Base-by-base conservation (phyloP, 1,140 invertebrate genomes). In the Andricus grossulariae region DNA sequence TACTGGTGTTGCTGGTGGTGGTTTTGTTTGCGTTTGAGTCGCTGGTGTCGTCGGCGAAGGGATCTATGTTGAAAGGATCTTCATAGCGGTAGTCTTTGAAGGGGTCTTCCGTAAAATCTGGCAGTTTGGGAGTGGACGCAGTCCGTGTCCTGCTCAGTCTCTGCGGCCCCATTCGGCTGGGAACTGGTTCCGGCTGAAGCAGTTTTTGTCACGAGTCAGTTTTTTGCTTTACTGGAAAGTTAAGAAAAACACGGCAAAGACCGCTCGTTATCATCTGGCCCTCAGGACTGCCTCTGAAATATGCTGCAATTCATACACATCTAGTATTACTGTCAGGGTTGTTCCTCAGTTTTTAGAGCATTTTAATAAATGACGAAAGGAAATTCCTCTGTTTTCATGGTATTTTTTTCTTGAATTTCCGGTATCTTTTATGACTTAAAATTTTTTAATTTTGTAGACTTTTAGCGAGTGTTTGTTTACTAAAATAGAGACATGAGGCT, bases 31-130 rank as follows among this genome's bases (percentile, higher is more conserved):
- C 82, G 50, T 88, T 89, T 3, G 50, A 15, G 2, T 87, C 83
- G n/a, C 86, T 81, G 4, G 54, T 49, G 0, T 90, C 88, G 5
- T 90, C 87, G 51, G 85, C 82, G 32, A 90, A 90, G 2, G 89
- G 89, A 72, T 90, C 89, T 74, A 90, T 88, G 52, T 84, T 84
- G 81, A 88, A 89, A 1, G 94, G 95, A 90, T 97, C 96, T 82
- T 96, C 95, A 89, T 96, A 96, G 50, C 95, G 93, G 89, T 96
- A 96, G 90, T 96, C 94, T 88, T 95, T 94, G 88, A 97, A 97
- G 32, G 96, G 96, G 90, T 97, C 96, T 89, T 96, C 96, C 19
- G 95, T 95, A 86, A 97, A 97, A 85, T 97, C 96, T 60, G 93
- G 88, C 79, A 90, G 81, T 84, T 88, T 90, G 82, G 86, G 85